Conservation (phyloP, 2,888 invertebrate species). For the Mythimna albipuncta region DNA sequence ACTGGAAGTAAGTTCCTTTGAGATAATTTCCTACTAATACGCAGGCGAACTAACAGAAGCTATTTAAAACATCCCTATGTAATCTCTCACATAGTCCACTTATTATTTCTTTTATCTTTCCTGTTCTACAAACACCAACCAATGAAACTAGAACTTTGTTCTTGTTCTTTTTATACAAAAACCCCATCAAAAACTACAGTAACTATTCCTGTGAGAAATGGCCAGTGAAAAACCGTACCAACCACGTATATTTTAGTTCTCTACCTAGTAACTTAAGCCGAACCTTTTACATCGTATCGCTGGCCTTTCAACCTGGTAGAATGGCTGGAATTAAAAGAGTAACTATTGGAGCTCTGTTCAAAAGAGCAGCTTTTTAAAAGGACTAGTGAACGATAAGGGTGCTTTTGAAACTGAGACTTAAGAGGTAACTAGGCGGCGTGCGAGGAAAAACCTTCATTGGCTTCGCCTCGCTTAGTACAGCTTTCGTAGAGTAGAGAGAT, state of each 20-base stretch:
- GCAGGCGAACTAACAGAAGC: too few species aligned
- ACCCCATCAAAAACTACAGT: too few species aligned
- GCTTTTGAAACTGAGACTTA: background rate
- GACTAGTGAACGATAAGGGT: conserved; percentile 13
- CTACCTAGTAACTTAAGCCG: conserved; percentile 3
- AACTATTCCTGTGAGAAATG: background rate
- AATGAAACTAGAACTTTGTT: too few species aligned
- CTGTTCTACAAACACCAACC: too few species aligned
- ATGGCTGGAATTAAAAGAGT: conserved; percentile 40
- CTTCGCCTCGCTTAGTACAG: background rate
- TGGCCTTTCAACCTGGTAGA: conserved; percentile 24
- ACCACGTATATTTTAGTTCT: background rate
- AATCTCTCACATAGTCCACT: too few species aligned
- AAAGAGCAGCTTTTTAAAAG: conserved; percentile 32
- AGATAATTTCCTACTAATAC: too few species aligned
- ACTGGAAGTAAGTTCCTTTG: too few species aligned
- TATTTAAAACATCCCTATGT: too few species aligned
- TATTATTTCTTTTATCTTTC: too few species aligned
- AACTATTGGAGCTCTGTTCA: conserved; percentile 22
- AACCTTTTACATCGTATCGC: conserved; percentile 27
- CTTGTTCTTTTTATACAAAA: too few species aligned
- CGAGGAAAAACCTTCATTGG: background rate
- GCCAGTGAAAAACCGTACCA: background rate
- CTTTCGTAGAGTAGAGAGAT: background rate
- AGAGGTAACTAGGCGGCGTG: background rate